Evolutionary conservation across 1,140 invertebrate genomes (phyloP).

Genomic region (fruit fly (Drosophila melanogaster)): Release_6_plus_ISO1_MT NT_033779.5:12465501-12466000

Average conservation of each 20-base stretch:
- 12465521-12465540: background rate
- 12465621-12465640: slow-evolving; percentile 27
- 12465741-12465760: slow-evolving; percentile 18
- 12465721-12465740: background rate
- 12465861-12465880: slow-evolving; percentile 8
- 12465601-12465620: slow-evolving; percentile 52
- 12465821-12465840: slow-evolving; percentile 26
- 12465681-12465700: slow-evolving; percentile 44
- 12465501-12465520: slow-evolving; percentile 17
- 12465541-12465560: slow-evolving; percentile 16
- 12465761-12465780: slow-evolving; percentile 31
- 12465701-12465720: slow-evolving; percentile 27
- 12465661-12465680: slow-evolving; percentile 25
- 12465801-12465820: slow-evolving; percentile 8
- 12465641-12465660: slow-evolving; percentile 43
- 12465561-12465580: slow-evolving; percentile 38
- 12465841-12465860: slow-evolving; percentile 26
- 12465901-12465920: slow-evolving; percentile 30
- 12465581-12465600: slow-evolving; percentile 55
- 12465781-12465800: too few species aligned
- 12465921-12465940: slow-evolving; percentile 36
- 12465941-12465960: slow-evolving; percentile 32
- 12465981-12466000: slow-evolving; percentile 15
- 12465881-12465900: slow-evolving; percentile 1
- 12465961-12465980: slow-evolving; percentile 32